These are phyloP conservation scores for Etheostoma spectabile DNA, from an alignment of 2,113 vertebrate species.

Conservation along the genomic window DNA sequence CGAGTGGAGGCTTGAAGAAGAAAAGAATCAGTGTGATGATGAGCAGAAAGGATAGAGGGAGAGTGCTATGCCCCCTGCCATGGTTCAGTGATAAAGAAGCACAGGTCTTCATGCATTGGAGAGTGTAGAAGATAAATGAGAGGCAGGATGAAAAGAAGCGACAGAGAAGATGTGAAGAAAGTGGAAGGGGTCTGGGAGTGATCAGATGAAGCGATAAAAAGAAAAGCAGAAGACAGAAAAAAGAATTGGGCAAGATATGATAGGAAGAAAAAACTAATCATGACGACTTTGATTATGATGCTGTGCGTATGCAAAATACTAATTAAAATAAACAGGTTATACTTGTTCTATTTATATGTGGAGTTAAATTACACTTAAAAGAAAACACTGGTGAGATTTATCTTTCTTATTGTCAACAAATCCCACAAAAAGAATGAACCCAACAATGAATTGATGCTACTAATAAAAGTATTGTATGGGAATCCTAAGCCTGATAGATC, in stretches of 20 bases:
- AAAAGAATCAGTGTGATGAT: slow-evolving; percentile 27
- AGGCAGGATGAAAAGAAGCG: slow-evolving; percentile 53
- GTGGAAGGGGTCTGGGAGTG: slow-evolving; percentile 31
- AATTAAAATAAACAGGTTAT: slow-evolving; percentile 1
- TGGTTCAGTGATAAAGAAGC: slow-evolving; percentile 66
- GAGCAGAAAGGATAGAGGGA: slow-evolving; percentile 41
- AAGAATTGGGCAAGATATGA: slow-evolving; percentile 23
- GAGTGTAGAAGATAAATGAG: slow-evolving; percentile 61
- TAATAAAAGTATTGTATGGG: background rate
- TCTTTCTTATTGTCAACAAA: too few species aligned
- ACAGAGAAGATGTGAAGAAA: slow-evolving; percentile 50
- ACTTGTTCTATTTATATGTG: background rate
- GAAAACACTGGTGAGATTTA: too few species aligned
- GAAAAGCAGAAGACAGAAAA: background rate
- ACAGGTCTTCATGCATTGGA: slow-evolving; percentile 50
- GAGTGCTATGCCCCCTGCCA: slow-evolving; percentile 62
- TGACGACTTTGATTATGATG: slow-evolving; percentile 19
- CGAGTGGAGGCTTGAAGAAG: slow-evolving; percentile 1
- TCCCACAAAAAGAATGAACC: too few species aligned
- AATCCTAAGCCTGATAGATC: background rate
- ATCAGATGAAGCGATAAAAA: slow-evolving; percentile 13
- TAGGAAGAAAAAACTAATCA: slow-evolving; percentile 14
- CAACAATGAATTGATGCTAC: background rate
- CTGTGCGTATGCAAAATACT: background rate
- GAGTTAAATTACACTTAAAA: too few species aligned